Evolutionary conservation across 2,797 vertebrate genomes (phyloP).

Genomic region (Chrosomus eos): DNA sequence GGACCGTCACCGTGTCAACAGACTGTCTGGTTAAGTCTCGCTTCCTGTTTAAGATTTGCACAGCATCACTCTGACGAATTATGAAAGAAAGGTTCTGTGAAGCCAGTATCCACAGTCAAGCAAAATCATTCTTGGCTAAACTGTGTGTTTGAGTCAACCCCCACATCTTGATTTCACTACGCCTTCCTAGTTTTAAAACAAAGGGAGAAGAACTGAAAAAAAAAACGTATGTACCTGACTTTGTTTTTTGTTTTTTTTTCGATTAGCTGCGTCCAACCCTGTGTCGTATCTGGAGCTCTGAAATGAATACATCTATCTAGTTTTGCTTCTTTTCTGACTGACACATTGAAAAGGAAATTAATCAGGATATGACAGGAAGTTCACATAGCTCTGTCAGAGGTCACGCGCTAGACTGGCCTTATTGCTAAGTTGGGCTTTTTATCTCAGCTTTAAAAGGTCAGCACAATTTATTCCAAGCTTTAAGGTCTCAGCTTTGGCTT

Average conservation of each 20-base stretch:
- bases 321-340: background rate
- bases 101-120: background rate
- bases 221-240: too few relatives aligned
- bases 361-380: constrained; percentile 33
- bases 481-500: constrained; percentile 9
- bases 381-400: constrained; percentile 21
- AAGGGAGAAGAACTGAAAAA: background rate
- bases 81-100: background rate
- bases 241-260: background rate
- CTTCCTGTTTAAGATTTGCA: constrained; percentile 8
- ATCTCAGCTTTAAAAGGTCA: constrained; percentile 46
- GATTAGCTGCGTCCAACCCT: background rate
- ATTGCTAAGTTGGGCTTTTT: constrained; percentile 29
- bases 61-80: background rate
- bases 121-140: background rate
- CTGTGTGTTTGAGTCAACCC: background rate
- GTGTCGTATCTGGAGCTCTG: background rate
- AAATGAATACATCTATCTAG: background rate
- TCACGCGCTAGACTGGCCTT: constrained; percentile 6
- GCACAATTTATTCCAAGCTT: constrained; percentile 5
- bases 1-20: constrained; percentile 8
- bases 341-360: constrained; percentile 22
- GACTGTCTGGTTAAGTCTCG: background rate
- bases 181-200: background rate
- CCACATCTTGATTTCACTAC: background rate